Evolutionary conservation across 23 tunicate species (phyloP).

Genomic region (Aplidium turbinatum): DNA sequence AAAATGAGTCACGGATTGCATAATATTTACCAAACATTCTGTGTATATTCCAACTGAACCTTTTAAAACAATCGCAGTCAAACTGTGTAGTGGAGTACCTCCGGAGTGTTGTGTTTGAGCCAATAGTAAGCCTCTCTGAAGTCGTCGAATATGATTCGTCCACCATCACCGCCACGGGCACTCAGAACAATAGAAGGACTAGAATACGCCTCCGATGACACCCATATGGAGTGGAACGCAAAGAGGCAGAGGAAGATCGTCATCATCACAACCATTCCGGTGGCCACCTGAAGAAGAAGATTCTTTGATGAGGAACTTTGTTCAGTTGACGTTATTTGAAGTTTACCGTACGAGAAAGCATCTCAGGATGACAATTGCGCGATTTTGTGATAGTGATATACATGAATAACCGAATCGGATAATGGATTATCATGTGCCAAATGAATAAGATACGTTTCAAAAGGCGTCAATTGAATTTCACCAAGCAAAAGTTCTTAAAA

Average conservation of each 20-base stretch:
- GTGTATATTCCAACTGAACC: neutral
- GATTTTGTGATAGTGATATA: too few species aligned
- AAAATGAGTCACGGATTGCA: too few species aligned
- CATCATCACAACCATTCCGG: conserved; percentile 63
- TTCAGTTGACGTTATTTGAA: too few species aligned
- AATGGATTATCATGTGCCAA: too few species aligned
- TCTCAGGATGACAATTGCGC: too few species aligned
- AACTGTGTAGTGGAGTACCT: conserved; percentile 35
- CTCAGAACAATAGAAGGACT: conserved; percentile 97
- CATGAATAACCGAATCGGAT: too few species aligned
- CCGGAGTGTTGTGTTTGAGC: conserved; percentile 97
- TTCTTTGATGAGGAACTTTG: too few species aligned
- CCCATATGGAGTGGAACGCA: conserved; percentile 93
- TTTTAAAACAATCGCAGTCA: neutral
- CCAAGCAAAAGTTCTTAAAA: too few species aligned
- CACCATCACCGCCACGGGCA: conserved; percentile 93
- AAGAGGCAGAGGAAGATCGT: conserved; percentile 76
- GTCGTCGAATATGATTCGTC: conserved; percentile 96
- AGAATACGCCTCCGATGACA: conserved; percentile 96
- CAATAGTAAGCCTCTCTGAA: conserved; percentile 99
- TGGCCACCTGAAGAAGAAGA: conserved; percentile 57
- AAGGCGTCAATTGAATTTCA: too few species aligned
- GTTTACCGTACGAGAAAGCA: too few species aligned
- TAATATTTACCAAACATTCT: neutral
- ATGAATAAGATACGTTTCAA: too few species aligned